Evolutionary conservation across 2,113 vertebrate species (phyloP).

Genomic region (Marcusenius ussheri): DNA sequence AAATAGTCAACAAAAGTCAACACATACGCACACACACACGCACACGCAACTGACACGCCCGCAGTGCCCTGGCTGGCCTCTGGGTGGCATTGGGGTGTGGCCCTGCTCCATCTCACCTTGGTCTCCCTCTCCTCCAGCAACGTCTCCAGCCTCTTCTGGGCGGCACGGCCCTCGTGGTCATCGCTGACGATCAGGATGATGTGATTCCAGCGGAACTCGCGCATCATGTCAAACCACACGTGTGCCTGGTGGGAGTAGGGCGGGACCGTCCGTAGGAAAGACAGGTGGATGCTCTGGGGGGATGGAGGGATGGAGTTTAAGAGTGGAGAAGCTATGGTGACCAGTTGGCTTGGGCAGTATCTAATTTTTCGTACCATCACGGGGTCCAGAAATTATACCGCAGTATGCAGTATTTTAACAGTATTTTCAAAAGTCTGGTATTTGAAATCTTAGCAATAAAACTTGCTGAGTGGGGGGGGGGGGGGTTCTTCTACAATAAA

Average conservation of each 20-base stretch:
- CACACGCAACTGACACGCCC: constrained; percentile 3
- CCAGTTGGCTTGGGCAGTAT: not conserved
- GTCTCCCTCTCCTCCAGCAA: constrained; percentile 92
- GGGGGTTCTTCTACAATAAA: not conserved
- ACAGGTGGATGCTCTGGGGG: constrained; percentile 91
- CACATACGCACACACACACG: constrained; percentile 30
- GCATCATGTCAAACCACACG: constrained; percentile 99
- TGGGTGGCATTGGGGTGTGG: not conserved
- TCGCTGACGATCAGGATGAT: constrained; percentile 95
- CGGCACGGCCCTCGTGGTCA: constrained; percentile 92
- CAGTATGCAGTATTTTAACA: not conserved
- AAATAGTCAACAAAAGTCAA: constrained; percentile 35
- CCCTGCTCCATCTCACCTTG: constrained; percentile 75
- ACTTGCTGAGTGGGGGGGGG: not conserved
- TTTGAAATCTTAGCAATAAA: not conserved
- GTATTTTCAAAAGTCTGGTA: not conserved
- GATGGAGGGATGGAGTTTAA: not conserved
- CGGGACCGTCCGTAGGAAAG: constrained; percentile 90
- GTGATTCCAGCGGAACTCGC: constrained; percentile 95
- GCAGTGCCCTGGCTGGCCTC: constrained; percentile 1
- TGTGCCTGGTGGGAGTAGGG: constrained; percentile 97
- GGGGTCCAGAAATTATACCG: not conserved
- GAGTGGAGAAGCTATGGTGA: not conserved
- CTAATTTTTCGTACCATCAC: not conserved
- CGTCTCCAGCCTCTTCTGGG: constrained; percentile 95